Evolutionary conservation across 2,888 invertebrate species (phyloP), one percentile per base, ranked within the genome.

Genomic region (Lobophora halterata): DNA sequence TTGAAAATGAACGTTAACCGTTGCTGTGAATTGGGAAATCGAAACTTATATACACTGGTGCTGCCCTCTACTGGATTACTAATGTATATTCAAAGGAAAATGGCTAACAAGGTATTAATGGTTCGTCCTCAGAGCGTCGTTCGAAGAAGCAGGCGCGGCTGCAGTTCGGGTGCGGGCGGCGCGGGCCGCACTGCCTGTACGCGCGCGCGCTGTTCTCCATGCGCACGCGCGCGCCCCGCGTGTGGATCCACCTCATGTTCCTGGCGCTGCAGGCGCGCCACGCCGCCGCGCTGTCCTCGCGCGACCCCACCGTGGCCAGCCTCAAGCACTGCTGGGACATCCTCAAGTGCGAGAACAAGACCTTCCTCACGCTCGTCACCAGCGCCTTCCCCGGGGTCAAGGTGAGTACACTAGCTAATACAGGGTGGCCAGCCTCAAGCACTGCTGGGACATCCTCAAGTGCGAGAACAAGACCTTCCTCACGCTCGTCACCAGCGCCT

Each of bases 181-280:
- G 45, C 94, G 95, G 66, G 83, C 97, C 49, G 93, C 96, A 97
- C 80, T 98, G 97, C 78, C 89, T 97, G 46, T 97, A 96, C 87
- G 92, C 92, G 39, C 91, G 93, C 66, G 91, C 93, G 5, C 91
- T 92, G 56, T 95, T 95, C 80, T 92, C 91, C 5, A 91, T 94
- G 92, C 89, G 93, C 52, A 94, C 94, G 14, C 90, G 95, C 49
- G 92, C 93, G 69, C 94, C 97, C 0, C 90, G 95, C 54, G 93
- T 95, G 23, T 97, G 97, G 98, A 95, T 98, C 51, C 97, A 98
- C 85, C 90, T 98, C 29, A 97, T 98, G 97, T 97, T 98, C 80
- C 90, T 98, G 31, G 95, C 97, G 47, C 90, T 97, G 48, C 97
- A 97, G 90, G 95, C 95, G 4, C 89, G 94, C 42, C 93, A 93